phyloP scores from a whole-genome alignment of 2,797 vertebrate genomes.

The Tenualosa ilisha region DNA sequence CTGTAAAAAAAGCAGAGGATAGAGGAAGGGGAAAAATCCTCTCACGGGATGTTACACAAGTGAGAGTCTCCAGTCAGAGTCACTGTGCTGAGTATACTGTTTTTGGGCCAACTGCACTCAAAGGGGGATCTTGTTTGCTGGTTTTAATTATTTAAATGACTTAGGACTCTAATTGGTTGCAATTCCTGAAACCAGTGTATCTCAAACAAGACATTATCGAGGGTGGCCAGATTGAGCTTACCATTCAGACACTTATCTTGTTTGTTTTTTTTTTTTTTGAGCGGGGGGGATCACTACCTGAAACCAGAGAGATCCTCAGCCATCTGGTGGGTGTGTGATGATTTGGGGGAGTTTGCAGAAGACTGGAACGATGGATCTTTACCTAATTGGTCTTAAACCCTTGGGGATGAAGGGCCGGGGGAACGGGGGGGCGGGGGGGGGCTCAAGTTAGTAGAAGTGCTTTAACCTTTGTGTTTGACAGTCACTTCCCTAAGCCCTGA shows the following conservation, averaged over 20 bases:
- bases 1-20: not conserved
- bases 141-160: not conserved
- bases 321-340: conserved; percentile 51
- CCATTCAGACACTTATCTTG: not conserved
- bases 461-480: conserved; percentile 68
- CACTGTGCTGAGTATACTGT: not conserved
- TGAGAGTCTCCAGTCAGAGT: not conserved
- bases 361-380: conserved; percentile 53
- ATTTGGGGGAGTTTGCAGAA: conserved; percentile 43
- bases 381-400: conserved; percentile 59
- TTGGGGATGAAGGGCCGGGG: conserved; percentile 32
- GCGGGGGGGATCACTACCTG: not conserved
- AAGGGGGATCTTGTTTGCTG: not conserved
- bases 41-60: conserved; percentile 27
- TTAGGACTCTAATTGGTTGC: not conserved
- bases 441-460: conserved; percentile 57
- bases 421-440: not conserved
- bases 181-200: not conserved
- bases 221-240: not conserved
- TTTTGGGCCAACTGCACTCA: not conserved
- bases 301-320: conserved; percentile 14
- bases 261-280: not conserved
- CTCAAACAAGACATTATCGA: not conserved
- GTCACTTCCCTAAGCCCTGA: conserved; percentile 70
- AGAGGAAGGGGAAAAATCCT: not conserved